Conservation (phyloP, 64 coral and sea anemone genomes). For the Montipora sp. region DNA sequence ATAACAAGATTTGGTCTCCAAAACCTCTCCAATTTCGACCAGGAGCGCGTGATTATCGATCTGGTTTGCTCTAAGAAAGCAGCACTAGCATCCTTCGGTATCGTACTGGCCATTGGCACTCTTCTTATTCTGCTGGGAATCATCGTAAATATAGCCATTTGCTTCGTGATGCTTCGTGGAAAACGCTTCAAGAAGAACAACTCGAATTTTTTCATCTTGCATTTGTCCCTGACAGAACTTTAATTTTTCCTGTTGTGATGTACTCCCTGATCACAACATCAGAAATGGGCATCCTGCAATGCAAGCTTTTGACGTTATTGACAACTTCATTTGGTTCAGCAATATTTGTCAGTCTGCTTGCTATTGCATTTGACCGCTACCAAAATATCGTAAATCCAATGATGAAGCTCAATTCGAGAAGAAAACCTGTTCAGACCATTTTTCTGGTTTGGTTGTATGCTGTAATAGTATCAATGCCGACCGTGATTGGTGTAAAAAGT, state of each 20-base stretch:
- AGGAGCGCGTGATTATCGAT: too few species aligned
- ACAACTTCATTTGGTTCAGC: neutral
- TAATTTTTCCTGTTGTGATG: conserved; percentile 2
- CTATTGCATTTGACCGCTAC: conserved; percentile 43
- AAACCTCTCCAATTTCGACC: too few species aligned
- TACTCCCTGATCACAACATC: neutral
- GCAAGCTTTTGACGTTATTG: conserved; percentile 15
- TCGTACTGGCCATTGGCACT: neutral
- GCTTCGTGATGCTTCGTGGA: conserved; percentile 45
- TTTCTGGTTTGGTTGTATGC: conserved; percentile 11
- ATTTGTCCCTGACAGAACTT: conserved; percentile 36
- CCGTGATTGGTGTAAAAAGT: neutral
- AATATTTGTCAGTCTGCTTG: conserved; percentile 23
- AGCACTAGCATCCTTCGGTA: neutral
- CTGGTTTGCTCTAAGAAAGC: neutral
- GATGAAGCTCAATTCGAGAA: neutral
- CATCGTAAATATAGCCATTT: conserved; percentile 38
- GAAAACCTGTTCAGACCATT: neutral
- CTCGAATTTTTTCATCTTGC: conserved; percentile 65
- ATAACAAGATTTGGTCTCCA: too few species aligned
- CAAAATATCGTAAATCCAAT: conserved; percentile 29
- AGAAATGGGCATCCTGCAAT: neutral
- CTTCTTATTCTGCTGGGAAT: conserved; percentile 53
- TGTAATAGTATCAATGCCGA: neutral
- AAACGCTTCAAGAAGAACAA: conserved; percentile 38